These are phyloP conservation scores for Hoplodrina blanda DNA, from an alignment of 2,888 invertebrate genomes.

Conservation along the genomic window DNA sequence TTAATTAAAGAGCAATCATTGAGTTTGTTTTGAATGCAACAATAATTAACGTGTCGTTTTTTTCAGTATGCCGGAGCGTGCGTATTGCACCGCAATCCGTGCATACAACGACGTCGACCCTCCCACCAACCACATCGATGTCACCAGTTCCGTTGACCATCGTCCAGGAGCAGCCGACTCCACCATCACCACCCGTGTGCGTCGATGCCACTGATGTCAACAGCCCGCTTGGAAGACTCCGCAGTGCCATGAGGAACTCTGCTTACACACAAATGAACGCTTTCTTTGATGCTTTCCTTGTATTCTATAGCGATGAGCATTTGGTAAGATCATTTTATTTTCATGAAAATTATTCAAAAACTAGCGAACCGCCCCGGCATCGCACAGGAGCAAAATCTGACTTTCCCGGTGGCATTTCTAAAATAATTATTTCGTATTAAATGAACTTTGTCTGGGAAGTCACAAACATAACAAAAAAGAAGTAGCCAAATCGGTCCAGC, in stretches of 20 bases:
- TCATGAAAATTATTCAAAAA: neutral
- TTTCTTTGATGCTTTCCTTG: conserved; percentile 93
- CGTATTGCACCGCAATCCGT: conserved; percentile 66
- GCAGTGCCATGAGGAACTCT: conserved; percentile 87
- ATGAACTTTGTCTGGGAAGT: too few species aligned
- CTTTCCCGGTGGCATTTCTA: too few species aligned
- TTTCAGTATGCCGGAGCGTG: conserved; percentile 75
- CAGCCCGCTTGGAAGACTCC: conserved; percentile 81
- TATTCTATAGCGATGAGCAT: conserved; percentile 95
- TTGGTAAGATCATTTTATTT: conserved; percentile 87
- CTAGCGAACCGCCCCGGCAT: too few species aligned
- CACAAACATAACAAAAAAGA: too few species aligned
- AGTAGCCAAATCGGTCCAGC: too few species aligned
- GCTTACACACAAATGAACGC: conserved; percentile 81
- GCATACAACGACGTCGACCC: conserved; percentile 63
- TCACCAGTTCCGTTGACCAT: conserved; percentile 70
- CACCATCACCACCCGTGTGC: conserved; percentile 71
- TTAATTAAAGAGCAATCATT: neutral
- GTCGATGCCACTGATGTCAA: conserved; percentile 74
- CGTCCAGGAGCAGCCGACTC: conserved; percentile 71
- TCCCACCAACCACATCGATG: conserved; percentile 62
- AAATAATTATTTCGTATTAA: too few species aligned
- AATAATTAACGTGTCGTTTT: neutral
- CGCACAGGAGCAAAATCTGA: too few species aligned
- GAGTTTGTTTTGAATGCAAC: neutral